These are phyloP conservation scores for Tragopan temminckii DNA, from an alignment of 2,797 vertebrate genomes.

Conservation along the genomic window DNA sequence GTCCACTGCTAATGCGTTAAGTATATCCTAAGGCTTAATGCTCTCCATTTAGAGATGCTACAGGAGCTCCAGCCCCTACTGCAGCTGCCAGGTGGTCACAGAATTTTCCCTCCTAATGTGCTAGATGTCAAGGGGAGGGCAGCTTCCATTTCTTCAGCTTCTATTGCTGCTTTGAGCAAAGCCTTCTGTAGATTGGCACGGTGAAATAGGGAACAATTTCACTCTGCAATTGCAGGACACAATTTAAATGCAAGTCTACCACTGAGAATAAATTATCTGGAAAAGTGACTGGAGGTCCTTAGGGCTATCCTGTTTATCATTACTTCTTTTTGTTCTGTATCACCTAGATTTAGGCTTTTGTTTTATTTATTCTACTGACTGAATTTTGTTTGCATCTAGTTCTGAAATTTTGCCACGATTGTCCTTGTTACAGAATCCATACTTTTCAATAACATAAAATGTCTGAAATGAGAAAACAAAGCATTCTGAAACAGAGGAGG, in stretches of 20 bases:
- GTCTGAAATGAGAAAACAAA: neutral
- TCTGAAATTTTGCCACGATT: neutral
- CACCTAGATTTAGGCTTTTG: neutral
- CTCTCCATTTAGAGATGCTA: neutral
- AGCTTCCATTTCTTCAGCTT: neutral
- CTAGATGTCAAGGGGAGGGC: neutral
- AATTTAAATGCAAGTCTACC: neutral
- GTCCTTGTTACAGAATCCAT: neutral
- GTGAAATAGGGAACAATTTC: neutral
- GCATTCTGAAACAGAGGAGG: neutral
- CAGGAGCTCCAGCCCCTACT: neutral
- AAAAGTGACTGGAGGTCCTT: neutral
- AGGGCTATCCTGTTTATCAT: neutral
- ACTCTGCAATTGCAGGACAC: neutral
- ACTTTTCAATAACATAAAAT: neutral
- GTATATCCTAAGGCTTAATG: neutral
- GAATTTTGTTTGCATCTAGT: neutral
- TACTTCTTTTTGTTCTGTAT: neutral
- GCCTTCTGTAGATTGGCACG: neutral
- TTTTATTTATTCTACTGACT: slow-evolving; percentile 9
- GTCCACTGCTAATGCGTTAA: neutral
- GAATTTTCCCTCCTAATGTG: neutral
- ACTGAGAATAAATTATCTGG: neutral
- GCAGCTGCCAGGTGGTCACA: neutral
- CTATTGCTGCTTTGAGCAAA: neutral